phyloP scores from a whole-genome alignment of 2,797 vertebrate genomes.

The Agapornis canus region DNA sequence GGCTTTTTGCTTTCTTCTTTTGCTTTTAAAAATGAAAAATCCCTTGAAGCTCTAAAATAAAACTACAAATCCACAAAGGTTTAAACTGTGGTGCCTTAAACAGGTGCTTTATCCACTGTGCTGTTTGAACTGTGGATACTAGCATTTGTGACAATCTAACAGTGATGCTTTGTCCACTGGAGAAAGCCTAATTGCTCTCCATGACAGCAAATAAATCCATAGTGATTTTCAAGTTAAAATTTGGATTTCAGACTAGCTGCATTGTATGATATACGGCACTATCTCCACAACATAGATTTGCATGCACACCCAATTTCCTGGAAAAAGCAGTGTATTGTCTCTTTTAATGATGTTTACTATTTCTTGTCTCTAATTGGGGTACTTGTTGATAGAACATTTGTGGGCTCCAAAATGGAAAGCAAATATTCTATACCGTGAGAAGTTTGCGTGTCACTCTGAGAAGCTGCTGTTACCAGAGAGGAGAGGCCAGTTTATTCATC shows the following conservation, averaged over 20 bases:
- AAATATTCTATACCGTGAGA: not conserved
- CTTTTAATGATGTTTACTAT: not conserved
- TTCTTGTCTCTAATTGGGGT: not conserved
- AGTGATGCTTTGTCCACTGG: slow-evolving; percentile 30
- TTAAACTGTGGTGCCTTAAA: slow-evolving; percentile 15
- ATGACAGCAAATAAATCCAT: slow-evolving; percentile 57
- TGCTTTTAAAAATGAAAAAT: slow-evolving; percentile 51
- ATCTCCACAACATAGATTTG: not conserved
- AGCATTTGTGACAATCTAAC: not conserved
- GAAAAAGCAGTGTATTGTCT: not conserved
- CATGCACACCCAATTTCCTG: not conserved
- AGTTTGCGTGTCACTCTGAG: not conserved
- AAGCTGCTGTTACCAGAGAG: not conserved
- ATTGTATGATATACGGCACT: not conserved
- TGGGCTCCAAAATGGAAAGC: not conserved
- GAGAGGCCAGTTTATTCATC: not conserved
- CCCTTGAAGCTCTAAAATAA: slow-evolving; percentile 44
- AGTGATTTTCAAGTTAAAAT: slow-evolving; percentile 59
- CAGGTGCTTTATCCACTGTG: slow-evolving; percentile 24
- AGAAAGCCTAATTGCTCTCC: slow-evolving; percentile 69
- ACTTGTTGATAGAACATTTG: not conserved
- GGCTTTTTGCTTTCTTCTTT: slow-evolving; percentile 46
- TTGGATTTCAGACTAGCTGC: slow-evolving; percentile 21
- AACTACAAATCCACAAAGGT: slow-evolving; percentile 37
- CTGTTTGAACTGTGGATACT: slow-evolving; percentile 12